A percentile compares a stretch with the other conserved stretches of the same genome.
Conservation (phyloP, 2,797 vertebrate genomes). For the Pelochelys cantorii region DNA sequence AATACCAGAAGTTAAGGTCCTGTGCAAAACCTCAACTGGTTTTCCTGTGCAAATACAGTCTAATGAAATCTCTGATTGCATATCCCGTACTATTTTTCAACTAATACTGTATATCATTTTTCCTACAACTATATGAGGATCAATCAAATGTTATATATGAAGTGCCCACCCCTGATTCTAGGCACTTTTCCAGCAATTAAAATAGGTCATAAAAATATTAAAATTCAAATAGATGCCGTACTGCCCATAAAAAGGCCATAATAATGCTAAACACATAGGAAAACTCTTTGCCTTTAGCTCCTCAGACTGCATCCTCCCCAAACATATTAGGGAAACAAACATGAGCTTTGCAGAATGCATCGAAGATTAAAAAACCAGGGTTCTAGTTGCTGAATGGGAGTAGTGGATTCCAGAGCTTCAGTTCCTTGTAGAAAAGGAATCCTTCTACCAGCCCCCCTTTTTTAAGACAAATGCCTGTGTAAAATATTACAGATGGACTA, state of each 20-base stretch:
- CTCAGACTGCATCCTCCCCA: not conserved
- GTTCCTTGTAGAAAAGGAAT: not conserved
- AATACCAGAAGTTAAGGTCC: not conserved
- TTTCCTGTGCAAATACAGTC: fast-evolving
- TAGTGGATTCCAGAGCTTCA: not conserved
- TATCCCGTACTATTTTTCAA: not conserved
- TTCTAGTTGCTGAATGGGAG: not conserved
- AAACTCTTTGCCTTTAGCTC: not conserved
- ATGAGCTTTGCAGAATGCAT: not conserved
- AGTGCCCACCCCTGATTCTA: not conserved
- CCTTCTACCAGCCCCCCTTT: not conserved
- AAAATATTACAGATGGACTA: too few relatives aligned
- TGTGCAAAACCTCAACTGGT: not conserved
- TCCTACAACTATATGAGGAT: not conserved
- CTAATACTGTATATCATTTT: not conserved
- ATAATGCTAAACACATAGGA: not conserved
- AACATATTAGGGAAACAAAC: not conserved
- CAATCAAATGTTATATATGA: fast-evolving
- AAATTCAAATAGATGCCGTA: not conserved
- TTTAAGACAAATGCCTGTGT: not conserved
- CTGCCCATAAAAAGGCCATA: not conserved
- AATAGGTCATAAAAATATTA: not conserved
- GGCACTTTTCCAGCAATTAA: not conserved
- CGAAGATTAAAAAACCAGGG: not conserved
- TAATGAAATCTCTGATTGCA: not conserved